Percentiles rank a stretch among this genome's conserved stretches.
phyloP scores from a whole-genome alignment of 2,888 invertebrate genomes.

The Uloborus plumipes region DNA sequence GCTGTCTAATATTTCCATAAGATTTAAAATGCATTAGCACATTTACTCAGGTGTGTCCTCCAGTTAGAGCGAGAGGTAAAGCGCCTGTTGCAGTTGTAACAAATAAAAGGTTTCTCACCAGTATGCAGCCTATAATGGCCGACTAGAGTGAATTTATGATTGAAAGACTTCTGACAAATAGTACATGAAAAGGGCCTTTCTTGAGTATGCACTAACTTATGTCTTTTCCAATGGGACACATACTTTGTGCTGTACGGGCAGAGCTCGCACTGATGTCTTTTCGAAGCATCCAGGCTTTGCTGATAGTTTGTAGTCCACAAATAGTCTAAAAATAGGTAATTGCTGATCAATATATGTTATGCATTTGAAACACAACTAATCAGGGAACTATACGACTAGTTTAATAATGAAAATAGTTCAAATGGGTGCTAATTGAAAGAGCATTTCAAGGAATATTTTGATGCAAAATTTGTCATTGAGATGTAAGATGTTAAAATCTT shows the following conservation, averaged over 20 bases:
- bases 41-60: slow-evolving; percentile 20
- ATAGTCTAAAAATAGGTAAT: too few species aligned
- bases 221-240: slow-evolving; percentile 46
- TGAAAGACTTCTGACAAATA: slow-evolving; percentile 46
- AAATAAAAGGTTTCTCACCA: slow-evolving; percentile 35
- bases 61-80: slow-evolving; percentile 47
- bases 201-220: slow-evolving; percentile 48
- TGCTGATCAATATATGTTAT: too few species aligned
- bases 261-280: slow-evolving; percentile 34
- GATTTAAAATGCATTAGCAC: too few species aligned
- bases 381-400: too few species aligned
- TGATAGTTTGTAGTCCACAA: too few species aligned
- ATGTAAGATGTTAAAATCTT: too few species aligned
- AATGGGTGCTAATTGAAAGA: too few species aligned
- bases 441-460: too few species aligned
- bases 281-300: slow-evolving; percentile 5
- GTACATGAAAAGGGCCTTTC: slow-evolving; percentile 36
- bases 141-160: slow-evolving; percentile 41
- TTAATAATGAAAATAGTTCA: too few species aligned
- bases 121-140: slow-evolving; percentile 32
- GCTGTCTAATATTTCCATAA: too few species aligned
- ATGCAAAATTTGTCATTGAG: too few species aligned
- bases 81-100: slow-evolving; percentile 26
- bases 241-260: slow-evolving; percentile 44
- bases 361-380: too few species aligned